These are phyloP conservation scores for Amphipyra berbera DNA, from an alignment of 2,888 invertebrate genomes.

Conservation along the genomic window DNA sequence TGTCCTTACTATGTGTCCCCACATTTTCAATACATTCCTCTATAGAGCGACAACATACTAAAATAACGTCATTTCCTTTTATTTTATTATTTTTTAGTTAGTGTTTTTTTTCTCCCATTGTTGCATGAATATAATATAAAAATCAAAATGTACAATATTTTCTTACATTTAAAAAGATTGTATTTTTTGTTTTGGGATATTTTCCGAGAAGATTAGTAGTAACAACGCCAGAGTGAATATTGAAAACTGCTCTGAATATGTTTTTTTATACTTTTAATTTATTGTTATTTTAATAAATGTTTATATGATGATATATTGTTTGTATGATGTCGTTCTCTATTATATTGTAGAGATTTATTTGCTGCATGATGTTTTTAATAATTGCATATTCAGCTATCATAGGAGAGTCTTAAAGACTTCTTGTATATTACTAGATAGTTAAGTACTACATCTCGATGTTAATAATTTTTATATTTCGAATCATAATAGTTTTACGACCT, in stretches of 20 bases:
- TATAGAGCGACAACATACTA: slow-evolving; percentile 38
- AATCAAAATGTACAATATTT: too few species aligned
- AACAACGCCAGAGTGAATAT: too few species aligned
- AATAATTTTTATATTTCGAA: slow-evolving; percentile 50
- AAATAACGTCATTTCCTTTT: neutral
- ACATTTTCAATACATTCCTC: slow-evolving; percentile 17
- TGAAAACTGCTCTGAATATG: too few species aligned
- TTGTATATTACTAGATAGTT: slow-evolving; percentile 54
- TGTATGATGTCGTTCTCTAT: slow-evolving; percentile 44
- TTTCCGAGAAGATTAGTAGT: too few species aligned
- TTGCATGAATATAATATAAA: too few species aligned
- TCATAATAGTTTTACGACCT: slow-evolving; percentile 47
- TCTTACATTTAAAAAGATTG: too few species aligned
- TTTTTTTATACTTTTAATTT: too few species aligned
- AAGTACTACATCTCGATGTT: slow-evolving; percentile 57
- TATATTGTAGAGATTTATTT: slow-evolving; percentile 38
- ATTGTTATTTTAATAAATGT: neutral
- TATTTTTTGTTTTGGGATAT: too few species aligned
- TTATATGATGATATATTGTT: neutral
- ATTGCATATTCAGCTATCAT: slow-evolving; percentile 54
- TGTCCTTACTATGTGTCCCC: slow-evolving; percentile 1
- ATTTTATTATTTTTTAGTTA: neutral
- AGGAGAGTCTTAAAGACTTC: slow-evolving; percentile 67
- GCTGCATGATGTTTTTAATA: slow-evolving; percentile 47
- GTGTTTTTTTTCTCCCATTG: neutral